These are phyloP conservation scores for Antigone vipio DNA, from an alignment of 2,113 vertebrate genomes.

Conservation along the genomic window DNA sequence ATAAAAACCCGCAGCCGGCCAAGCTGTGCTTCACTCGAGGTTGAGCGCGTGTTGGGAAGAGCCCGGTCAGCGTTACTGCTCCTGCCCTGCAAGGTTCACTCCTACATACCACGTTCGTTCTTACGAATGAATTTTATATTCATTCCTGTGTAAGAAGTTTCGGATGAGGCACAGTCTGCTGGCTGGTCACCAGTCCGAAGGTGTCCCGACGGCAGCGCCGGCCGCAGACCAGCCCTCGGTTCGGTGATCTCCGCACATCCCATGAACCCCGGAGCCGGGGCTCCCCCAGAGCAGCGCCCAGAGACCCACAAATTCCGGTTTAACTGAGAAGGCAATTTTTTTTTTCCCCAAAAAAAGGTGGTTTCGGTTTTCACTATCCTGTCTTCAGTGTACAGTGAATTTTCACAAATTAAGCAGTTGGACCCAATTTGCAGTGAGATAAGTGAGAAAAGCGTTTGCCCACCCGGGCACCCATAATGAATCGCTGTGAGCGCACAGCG, in stretches of 20 bases:
- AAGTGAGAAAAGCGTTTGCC: not conserved
- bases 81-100: not conserved
- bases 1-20: fast-evolving
- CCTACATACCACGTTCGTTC: fast-evolving
- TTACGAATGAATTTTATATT: fast-evolving
- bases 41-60: not conserved
- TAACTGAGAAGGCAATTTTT: not conserved
- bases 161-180: not conserved
- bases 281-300: not conserved
- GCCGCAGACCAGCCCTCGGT: not conserved
- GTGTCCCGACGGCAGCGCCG: not conserved
- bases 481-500: not conserved
- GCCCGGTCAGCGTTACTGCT: not conserved
- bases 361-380: not conserved
- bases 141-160: fast-evolving
- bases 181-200: not conserved
- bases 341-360: fast-evolving
- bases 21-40: fast-evolving
- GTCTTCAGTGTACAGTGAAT: not conserved
- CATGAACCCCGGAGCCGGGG: not conserved
- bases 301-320: not conserved
- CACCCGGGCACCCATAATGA: no score
- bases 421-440: not conserved
- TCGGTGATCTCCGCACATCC: fast-evolving
- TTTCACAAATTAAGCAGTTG: not conserved